Percentiles rank a stretch among this genome's conserved stretches.
Conservation (phyloP, 1,140 invertebrate genomes). For the Oncopeltus fasciatus region DNA sequence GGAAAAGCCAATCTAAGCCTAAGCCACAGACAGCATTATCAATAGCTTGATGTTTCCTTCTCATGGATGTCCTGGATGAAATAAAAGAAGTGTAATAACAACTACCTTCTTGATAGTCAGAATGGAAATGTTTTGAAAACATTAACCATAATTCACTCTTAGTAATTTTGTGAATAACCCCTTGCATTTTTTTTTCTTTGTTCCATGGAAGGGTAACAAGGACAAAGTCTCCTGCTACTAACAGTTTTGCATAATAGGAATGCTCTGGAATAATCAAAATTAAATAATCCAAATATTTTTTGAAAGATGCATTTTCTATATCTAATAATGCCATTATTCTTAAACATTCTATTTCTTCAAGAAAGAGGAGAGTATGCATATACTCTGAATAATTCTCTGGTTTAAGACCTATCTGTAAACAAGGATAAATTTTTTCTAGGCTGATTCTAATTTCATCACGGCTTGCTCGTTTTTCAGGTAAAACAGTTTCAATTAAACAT, state of each 20-base stretch:
- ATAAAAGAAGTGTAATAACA: slow-evolving; percentile 2
- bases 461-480: neutral
- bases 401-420: neutral
- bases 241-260: neutral
- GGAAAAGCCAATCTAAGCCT: neutral
- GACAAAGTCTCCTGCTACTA: neutral
- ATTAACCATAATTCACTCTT: slow-evolving; percentile 3
- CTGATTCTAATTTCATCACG: neutral
- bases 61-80: neutral
- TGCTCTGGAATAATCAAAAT: neutral
- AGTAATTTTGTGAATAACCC: slow-evolving; percentile 9
- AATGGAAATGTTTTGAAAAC: slow-evolving; percentile 5
- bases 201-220: neutral
- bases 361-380: slow-evolving; percentile 11
- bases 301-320: neutral
- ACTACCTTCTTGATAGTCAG: neutral
- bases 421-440: neutral
- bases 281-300: neutral
- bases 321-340: neutral
- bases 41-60: slow-evolving; percentile 12
- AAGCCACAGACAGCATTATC: neutral
- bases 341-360: slow-evolving; percentile 9
- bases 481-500: neutral
- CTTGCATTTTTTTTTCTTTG: neutral
- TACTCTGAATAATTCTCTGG: neutral